Evolutionary conservation across 2,113 vertebrate genomes (phyloP).

Genomic region (Peromyscus leucopus): DNA sequence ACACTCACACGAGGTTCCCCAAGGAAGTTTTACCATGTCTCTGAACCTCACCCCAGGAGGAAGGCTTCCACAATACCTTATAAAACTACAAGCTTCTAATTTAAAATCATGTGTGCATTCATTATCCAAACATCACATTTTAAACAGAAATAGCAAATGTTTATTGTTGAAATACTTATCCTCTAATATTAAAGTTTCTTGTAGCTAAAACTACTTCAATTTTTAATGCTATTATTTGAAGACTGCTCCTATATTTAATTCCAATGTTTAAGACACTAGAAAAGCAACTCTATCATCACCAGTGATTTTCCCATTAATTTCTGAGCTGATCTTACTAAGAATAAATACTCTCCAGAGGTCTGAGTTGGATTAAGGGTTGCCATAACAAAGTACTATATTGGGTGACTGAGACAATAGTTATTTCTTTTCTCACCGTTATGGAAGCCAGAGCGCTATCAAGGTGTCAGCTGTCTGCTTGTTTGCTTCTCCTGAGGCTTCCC

Average conservation of each 20-base stretch:
- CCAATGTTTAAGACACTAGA: slow-evolving; percentile 30
- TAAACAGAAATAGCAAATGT: neutral
- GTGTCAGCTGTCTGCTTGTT: neutral
- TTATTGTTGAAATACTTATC: neutral
- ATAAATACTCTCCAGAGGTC: neutral
- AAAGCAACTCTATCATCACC: slow-evolving; percentile 6
- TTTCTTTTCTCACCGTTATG: neutral
- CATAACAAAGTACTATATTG: neutral
- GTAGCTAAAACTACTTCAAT: neutral
- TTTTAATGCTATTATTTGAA: slow-evolving; percentile 17
- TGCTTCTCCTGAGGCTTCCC: neutral
- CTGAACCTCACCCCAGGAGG: neutral
- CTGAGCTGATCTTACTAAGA: slow-evolving; percentile 23
- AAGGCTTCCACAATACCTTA: neutral
- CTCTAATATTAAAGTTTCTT: neutral
- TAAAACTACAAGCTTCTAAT: slow-evolving; percentile 12
- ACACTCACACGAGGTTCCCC: neutral
- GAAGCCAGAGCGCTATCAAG: neutral
- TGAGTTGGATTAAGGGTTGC: neutral
- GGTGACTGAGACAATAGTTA: neutral
- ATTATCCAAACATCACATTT: slow-evolving; percentile 36
- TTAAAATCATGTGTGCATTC: slow-evolving; percentile 33
- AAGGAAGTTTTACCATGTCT: neutral
- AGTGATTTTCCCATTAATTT: slow-evolving; percentile 8
- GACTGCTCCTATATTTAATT: neutral